phyloP scores from a whole-genome alignment of 2,888 invertebrate species.

The Conus canariensis region DNA sequence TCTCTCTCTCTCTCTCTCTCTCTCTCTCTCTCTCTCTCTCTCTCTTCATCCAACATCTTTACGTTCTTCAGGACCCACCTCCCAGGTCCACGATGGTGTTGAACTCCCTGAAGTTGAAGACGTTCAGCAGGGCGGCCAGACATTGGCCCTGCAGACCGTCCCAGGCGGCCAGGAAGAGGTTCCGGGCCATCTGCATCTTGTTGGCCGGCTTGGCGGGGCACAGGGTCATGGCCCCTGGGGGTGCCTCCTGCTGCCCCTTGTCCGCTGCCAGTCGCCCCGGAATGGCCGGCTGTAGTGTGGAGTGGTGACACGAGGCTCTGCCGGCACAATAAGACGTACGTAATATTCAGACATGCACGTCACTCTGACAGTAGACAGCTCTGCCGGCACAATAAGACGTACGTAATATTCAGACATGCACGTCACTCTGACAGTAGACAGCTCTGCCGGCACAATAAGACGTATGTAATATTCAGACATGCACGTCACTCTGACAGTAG shows the following conservation, averaged over 20 bases:
- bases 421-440: too few relatives aligned
- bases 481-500: too few relatives aligned
- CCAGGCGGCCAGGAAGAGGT: conserved; percentile 20
- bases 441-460: not conserved
- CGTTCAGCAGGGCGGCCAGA: not conserved
- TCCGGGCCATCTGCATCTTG: conserved; percentile 26
- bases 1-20: not conserved
- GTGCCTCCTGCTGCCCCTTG: not conserved
- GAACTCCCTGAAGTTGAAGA: conserved; percentile 1
- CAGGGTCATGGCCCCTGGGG: not conserved
- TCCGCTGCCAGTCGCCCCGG: not conserved
- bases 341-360: too few relatives aligned
- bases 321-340: too few relatives aligned
- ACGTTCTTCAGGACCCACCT: not conserved
- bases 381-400: too few relatives aligned
- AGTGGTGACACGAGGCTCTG: not conserved
- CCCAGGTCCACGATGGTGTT: conserved; percentile 25
- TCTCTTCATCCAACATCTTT: not conserved
- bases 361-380: too few relatives aligned
- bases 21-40: conserved; percentile 10
- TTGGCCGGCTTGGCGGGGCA: not conserved
- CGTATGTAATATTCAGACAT: too few relatives aligned
- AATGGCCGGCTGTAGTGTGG: conserved; percentile 1
- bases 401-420: too few relatives aligned
- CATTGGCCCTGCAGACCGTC: conserved; percentile 18